phyloP scores from a whole-genome alignment of 1,140 invertebrate species.

The Euborellia annulipes region DNA sequence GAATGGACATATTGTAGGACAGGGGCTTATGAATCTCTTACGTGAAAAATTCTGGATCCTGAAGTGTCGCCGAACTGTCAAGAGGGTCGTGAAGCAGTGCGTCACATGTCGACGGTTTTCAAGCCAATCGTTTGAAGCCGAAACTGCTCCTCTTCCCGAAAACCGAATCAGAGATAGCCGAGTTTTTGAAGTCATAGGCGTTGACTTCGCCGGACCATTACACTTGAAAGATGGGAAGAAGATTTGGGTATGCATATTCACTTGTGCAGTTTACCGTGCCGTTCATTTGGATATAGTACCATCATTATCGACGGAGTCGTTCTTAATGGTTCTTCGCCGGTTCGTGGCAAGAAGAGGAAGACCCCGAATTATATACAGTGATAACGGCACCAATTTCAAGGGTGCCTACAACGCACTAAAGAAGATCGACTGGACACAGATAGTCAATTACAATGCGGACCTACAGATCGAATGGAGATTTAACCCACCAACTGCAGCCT shows the following conservation, averaged over 20 bases:
- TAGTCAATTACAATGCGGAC: slow-evolving; percentile 11
- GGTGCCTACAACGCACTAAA: slow-evolving; percentile 18
- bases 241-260: slow-evolving; percentile 23
- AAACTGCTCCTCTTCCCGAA: slow-evolving; percentile 15
- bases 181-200: slow-evolving; percentile 14
- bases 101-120: slow-evolving; percentile 17
- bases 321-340: slow-evolving; percentile 19
- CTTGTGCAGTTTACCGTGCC: slow-evolving; percentile 22
- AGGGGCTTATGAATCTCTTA: slow-evolving; percentile 7
- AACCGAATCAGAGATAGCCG: slow-evolving; percentile 15
- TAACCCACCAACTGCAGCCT: slow-evolving; percentile 25
- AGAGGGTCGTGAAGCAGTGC: slow-evolving; percentile 17
- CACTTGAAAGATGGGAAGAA: slow-evolving; percentile 16
- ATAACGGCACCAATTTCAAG: slow-evolving; percentile 27
- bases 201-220: slow-evolving; percentile 22
- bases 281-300: slow-evolving; percentile 24
- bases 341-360: slow-evolving; percentile 23
- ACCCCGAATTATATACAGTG: slow-evolving; percentile 23
- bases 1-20: slow-evolving; percentile 9
- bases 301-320: slow-evolving; percentile 18
- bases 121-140: slow-evolving; percentile 14
- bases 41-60: slow-evolving; percentile 21
- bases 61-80: slow-evolving; percentile 14
- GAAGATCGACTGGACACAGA: slow-evolving; percentile 19
- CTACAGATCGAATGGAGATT: slow-evolving; percentile 25